Evolutionary conservation across 2,113 vertebrate species (phyloP).

Genomic region (Cheirogaleus medius): DNA sequence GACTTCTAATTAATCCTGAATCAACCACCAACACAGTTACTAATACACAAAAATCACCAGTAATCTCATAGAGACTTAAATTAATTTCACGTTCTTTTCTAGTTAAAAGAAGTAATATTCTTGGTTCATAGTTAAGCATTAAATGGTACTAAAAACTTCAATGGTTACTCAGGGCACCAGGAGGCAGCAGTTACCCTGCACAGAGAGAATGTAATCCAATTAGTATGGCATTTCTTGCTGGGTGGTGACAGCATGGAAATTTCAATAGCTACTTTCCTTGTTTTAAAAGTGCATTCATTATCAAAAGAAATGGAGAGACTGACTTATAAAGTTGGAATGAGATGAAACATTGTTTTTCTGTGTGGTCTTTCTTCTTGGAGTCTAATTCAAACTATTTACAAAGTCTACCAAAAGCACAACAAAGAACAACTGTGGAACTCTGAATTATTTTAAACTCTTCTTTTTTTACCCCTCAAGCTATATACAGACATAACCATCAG

Average conservation of each 20-base stretch:
- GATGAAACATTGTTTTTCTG: conserved; percentile 46
- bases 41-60: neutral
- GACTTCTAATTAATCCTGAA: neutral
- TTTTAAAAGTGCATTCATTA: conserved; percentile 12
- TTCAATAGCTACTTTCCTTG: conserved; percentile 34
- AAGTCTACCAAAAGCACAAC: neutral
- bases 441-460: neutral
- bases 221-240: neutral
- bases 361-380: conserved; percentile 42
- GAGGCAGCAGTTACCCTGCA: neutral
- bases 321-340: conserved; percentile 38
- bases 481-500: neutral
- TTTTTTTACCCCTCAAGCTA: neutral
- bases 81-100: neutral
- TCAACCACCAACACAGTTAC: neutral
- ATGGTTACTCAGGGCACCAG: neutral
- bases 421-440: conserved; percentile 10
- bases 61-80: neutral
- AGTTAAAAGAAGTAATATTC: neutral
- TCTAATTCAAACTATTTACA: conserved; percentile 43
- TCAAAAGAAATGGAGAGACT: conserved; percentile 54
- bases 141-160: neutral
- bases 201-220: neutral
- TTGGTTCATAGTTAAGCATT: neutral
- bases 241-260: conserved; percentile 49